These are phyloP conservation scores for Sebastes trivittatus DNA, from an alignment of 2,797 vertebrate genomes.

Conservation along the genomic window DNA sequence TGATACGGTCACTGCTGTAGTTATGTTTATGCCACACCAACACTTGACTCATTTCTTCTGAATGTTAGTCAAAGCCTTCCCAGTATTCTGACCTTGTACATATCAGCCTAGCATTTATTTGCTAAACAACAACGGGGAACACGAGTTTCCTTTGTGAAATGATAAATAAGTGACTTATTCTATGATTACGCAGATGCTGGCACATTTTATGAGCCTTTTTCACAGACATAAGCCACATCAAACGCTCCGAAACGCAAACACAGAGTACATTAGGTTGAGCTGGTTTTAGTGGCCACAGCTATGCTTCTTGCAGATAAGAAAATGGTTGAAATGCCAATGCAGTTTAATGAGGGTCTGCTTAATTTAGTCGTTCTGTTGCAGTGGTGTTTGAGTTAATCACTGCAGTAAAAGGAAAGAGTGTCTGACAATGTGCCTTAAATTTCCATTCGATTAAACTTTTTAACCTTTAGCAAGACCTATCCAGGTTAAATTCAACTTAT, in stretches of 20 bases:
- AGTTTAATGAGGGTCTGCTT: not conserved
- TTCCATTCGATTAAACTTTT: not conserved
- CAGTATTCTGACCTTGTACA: conserved; percentile 34
- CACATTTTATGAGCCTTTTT: conserved; percentile 43
- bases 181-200: conserved; percentile 45
- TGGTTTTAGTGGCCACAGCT: not conserved
- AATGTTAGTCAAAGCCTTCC: not conserved
- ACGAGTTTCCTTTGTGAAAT: conserved; percentile 46
- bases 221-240: conserved; percentile 35
- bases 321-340: conserved; percentile 1
- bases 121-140: conserved; percentile 41
- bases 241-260: conserved; percentile 29
- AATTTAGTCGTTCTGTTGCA: not conserved
- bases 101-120: conserved; percentile 44
- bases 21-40: not conserved
- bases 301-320: not conserved
- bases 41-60: not conserved
- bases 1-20: not conserved
- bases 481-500: not conserved
- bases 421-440: not conserved
- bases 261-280: not conserved
- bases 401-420: not conserved
- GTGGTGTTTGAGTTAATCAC: not conserved
- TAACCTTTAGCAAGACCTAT: not conserved
- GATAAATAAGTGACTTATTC: conserved; percentile 72